A percentile compares a stretch with the other conserved stretches of the same genome.
Evolutionary conservation across 1,140 invertebrate genomes (phyloP).

Genomic region (Ceratosolen solmsi): DNA sequence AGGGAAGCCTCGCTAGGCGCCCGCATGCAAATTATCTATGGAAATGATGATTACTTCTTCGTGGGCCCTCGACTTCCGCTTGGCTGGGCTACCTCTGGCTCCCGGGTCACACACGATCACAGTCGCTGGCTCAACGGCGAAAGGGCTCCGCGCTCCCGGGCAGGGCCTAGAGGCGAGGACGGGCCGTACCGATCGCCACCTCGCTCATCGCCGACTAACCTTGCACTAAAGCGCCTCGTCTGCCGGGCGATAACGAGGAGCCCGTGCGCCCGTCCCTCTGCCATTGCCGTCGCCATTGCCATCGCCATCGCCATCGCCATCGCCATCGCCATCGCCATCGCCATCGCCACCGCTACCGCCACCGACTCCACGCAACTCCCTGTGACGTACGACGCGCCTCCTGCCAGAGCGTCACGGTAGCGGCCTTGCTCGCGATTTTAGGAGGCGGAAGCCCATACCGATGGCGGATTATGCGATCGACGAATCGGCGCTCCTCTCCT

Average conservation of each 20-base stretch:
- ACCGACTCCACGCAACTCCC: neutral
- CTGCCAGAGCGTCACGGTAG: neutral
- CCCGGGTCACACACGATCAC: too few species aligned
- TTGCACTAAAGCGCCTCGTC: slow-evolving; percentile 65
- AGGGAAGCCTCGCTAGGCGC: too few species aligned
- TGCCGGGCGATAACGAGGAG: neutral
- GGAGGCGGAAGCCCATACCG: neutral
- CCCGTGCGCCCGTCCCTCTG: neutral
- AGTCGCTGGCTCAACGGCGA: too few species aligned
- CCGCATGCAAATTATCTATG: too few species aligned
- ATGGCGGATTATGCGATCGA: too few species aligned
- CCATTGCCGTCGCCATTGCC: too few species aligned
- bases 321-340: too few species aligned
- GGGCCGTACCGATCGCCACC: slow-evolving; percentile 59
- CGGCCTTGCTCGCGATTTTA: neutral
- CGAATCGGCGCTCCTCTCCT: neutral
- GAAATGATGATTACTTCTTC: too few species aligned
- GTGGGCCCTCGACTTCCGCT: neutral
- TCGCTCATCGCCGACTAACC: slow-evolving; percentile 70
- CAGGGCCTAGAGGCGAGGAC: slow-evolving; percentile 44
- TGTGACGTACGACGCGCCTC: neutral
- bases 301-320: too few species aligned
- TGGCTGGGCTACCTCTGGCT: neutral
- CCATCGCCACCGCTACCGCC: too few species aligned
- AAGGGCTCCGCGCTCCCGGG: neutral